phyloP scores from a whole-genome alignment of 2,888 invertebrate genomes.

The Dolomedes plantarius region DNA sequence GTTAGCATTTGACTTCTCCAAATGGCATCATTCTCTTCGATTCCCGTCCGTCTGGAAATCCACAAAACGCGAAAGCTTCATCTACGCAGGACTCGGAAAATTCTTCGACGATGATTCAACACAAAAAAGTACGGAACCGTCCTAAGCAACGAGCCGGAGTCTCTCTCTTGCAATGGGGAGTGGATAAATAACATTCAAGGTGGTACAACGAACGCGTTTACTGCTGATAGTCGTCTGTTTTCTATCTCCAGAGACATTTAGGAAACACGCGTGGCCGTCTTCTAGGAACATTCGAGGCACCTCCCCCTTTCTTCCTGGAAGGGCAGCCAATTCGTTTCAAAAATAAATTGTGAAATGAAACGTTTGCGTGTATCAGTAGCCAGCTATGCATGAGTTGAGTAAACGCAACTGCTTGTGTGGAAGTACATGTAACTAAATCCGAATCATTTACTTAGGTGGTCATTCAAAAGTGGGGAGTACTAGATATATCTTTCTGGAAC shows the following conservation, averaged over 20 bases:
- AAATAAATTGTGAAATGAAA: constrained; percentile 2
- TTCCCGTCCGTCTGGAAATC: no score
- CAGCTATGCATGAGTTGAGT: neutral
- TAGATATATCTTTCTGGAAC: no score
- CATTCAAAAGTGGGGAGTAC: no score
- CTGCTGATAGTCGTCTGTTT: neutral
- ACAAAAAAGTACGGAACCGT: neutral
- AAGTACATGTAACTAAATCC: no score
- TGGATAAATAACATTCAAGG: constrained; percentile 7
- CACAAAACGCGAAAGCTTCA: no score
- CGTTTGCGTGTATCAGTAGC: neutral
- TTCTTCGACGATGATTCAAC: constrained; percentile 1
- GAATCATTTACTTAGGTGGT: no score
- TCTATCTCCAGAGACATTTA: neutral
- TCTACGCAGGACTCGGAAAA: no score
- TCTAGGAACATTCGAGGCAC: neutral
- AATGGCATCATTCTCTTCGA: no score
- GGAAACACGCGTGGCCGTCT: neutral
- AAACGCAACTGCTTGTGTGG: no score
- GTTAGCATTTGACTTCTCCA: no score
- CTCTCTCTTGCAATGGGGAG: neutral
- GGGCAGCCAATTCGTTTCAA: neutral
- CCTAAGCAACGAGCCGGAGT: neutral
- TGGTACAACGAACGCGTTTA: neutral
- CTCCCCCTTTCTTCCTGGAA: neutral